These are phyloP conservation scores for Oscheius sp. DNA, from an alignment of 2,888 invertebrate genomes.

Conservation along the genomic window DNA sequence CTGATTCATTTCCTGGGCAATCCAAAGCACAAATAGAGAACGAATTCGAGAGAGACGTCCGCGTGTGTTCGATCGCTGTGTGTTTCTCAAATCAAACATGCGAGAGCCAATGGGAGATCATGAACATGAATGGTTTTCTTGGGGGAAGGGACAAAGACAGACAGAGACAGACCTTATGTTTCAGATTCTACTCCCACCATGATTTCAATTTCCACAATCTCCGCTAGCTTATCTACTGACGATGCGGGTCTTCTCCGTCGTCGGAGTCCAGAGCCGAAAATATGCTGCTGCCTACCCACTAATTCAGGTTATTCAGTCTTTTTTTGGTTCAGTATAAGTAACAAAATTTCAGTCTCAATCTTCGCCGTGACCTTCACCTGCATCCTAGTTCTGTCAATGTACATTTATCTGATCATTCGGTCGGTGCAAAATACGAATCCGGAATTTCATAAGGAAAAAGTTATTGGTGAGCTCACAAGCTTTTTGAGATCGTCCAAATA, in stretches of 20 bases:
- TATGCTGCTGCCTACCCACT: constrained; percentile 35
- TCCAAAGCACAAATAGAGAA: constrained; percentile 30
- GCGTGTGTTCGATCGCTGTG: too few relatives aligned
- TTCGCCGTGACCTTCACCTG: constrained; percentile 31
- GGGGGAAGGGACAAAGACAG: background rate
- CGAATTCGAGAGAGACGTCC: too few relatives aligned
- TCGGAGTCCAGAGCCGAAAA: constrained; percentile 9
- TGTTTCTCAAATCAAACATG: too few relatives aligned
- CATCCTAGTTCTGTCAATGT: constrained; percentile 30
- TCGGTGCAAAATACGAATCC: constrained; percentile 14
- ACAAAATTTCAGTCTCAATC: constrained; percentile 28
- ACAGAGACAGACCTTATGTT: background rate
- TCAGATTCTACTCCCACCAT: constrained; percentile 26
- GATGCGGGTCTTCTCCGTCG: constrained; percentile 31
- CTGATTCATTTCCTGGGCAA: constrained; percentile 21
- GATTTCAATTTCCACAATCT: constrained; percentile 40
- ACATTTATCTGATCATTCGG: constrained; percentile 27
- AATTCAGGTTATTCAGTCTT: constrained; percentile 24
- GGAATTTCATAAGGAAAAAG: constrained; percentile 22
- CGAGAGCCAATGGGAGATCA: too few relatives aligned
- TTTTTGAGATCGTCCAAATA: background rate
- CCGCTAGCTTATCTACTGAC: constrained; percentile 36
- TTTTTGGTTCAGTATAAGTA: too few relatives aligned
- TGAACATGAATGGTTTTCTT: background rate
- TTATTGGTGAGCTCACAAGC: constrained; percentile 16